These are phyloP conservation scores for Pantherophis alleghaniensis DNA, from an alignment of 2,797 vertebrate species.

Conservation along the genomic window DNA sequence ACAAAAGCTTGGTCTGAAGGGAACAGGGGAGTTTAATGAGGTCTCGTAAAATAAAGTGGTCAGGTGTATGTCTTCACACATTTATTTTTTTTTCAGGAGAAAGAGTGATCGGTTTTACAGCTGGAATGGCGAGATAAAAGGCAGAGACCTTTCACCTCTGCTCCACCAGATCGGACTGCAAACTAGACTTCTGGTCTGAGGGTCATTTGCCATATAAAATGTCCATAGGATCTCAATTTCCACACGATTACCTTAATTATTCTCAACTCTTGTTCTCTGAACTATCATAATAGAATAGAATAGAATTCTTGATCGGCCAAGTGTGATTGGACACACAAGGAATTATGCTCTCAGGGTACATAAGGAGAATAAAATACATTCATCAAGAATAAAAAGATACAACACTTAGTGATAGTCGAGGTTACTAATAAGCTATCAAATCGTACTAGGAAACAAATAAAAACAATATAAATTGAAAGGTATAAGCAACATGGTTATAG, in stretches of 20 bases:
- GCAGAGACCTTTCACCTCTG: neutral
- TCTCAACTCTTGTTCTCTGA: neutral
- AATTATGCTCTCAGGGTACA: too few relatives aligned
- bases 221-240: neutral
- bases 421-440: too few relatives aligned
- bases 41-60: neutral
- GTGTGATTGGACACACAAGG: too few relatives aligned
- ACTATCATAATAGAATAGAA: too few relatives aligned
- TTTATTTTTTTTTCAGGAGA: neutral
- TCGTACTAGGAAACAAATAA: too few relatives aligned
- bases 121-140: neutral
- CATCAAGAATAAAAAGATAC: too few relatives aligned
- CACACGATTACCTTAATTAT: neutral
- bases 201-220: neutral
- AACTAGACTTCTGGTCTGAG: neutral
- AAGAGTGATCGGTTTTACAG: neutral
- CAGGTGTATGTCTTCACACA: neutral
- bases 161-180: too few relatives aligned
- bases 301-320: too few relatives aligned
- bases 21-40: slow-evolving; percentile 17
- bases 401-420: too few relatives aligned
- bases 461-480: too few relatives aligned
- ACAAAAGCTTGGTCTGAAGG: neutral
- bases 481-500: too few relatives aligned
- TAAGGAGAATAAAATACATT: too few relatives aligned